phyloP scores from a whole-genome alignment of 2,888 invertebrate species.

The Argyra leucocephala region DNA sequence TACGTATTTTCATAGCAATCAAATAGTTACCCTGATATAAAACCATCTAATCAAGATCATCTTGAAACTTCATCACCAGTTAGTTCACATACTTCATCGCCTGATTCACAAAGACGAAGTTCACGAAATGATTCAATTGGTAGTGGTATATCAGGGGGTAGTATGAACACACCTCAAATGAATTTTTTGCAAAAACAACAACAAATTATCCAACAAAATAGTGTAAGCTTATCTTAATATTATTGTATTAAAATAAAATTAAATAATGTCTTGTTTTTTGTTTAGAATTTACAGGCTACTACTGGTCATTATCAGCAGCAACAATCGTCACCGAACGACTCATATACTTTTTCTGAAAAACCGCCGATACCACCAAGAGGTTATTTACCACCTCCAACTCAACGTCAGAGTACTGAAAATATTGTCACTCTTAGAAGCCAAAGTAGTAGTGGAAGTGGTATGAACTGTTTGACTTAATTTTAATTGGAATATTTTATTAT shows the following conservation, averaged over 20 bases:
- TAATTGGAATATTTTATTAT: constrained; percentile 2
- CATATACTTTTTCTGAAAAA: constrained; percentile 41
- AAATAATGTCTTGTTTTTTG: background rate
- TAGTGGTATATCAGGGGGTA: constrained; percentile 35
- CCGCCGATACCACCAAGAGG: constrained; percentile 53
- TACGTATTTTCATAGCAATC: constrained; percentile 33
- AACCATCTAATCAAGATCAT: constrained; percentile 34
- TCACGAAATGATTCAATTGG: constrained; percentile 37
- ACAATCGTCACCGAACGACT: constrained; percentile 35
- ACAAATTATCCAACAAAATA: constrained; percentile 38
- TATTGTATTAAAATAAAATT: background rate
- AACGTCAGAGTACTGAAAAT: constrained; percentile 41
- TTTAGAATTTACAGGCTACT: constrained; percentile 15
- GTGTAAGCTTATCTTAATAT: constrained; percentile 24
- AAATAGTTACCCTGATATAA: constrained; percentile 41
- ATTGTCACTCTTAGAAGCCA: constrained; percentile 36
- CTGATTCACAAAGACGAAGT: constrained; percentile 45
- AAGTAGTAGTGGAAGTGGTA: constrained; percentile 35
- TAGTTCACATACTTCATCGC: constrained; percentile 49
- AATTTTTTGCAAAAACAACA: constrained; percentile 48
- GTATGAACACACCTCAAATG: constrained; percentile 46
- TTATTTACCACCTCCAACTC: constrained; percentile 50
- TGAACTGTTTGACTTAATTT: constrained; percentile 2
- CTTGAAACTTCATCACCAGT: constrained; percentile 47
- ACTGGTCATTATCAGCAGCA: constrained; percentile 26